Base-by-base conservation (phyloP, 2,888 invertebrate genomes). In the Micoletzkya japonica region DNA sequence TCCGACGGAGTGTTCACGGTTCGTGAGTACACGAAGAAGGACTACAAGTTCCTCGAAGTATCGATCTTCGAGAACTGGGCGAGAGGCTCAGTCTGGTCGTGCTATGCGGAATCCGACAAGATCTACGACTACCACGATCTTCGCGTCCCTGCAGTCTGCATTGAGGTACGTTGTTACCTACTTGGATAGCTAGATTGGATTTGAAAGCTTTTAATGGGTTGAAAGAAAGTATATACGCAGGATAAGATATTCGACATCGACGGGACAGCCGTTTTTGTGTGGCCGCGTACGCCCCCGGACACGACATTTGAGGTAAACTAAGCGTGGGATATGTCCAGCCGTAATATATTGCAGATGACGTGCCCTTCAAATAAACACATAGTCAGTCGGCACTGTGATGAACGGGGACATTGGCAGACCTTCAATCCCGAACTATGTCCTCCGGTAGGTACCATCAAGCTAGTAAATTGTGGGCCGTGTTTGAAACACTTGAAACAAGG, bases 1-100 rank as follows among this genome's bases (percentile, higher is more conserved):
- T 30, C 39, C 20, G 64, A 66, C 28, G 64, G 64, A 10, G 36
- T 44, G 20, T 66, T 66, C 64, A 54, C 64, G 1, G 64, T 66
- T 17, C 20, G 37, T 54, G 64, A 66, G 37, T n/a, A 28, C 6
- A 34, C 28, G 3, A 30, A 52, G 26, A 28, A 37, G 37, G 52
- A 54, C 32, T 54, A 44, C 32, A 36, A 54, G 28, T 28, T 28
- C 24, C 24, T 66, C 1, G 37, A 44, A 1, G 36, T 66, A 2
- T 32, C 36, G 10, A 24, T 66, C 1, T 32, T 54, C 37, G 64
- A 66, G 36, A 52, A 54, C 36, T 66, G 37, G 28, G 37, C 28
- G 30, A 36, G 44, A 4, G 30, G 37, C 17, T 20, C 52, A 26
- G 44, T 28, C 17, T 66, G 64, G 64, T 37, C 30, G 4, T 66